These are phyloP conservation scores for Hypotaenidia okinawae DNA, from an alignment of 2,797 vertebrate species.

Conservation along the genomic window DNA sequence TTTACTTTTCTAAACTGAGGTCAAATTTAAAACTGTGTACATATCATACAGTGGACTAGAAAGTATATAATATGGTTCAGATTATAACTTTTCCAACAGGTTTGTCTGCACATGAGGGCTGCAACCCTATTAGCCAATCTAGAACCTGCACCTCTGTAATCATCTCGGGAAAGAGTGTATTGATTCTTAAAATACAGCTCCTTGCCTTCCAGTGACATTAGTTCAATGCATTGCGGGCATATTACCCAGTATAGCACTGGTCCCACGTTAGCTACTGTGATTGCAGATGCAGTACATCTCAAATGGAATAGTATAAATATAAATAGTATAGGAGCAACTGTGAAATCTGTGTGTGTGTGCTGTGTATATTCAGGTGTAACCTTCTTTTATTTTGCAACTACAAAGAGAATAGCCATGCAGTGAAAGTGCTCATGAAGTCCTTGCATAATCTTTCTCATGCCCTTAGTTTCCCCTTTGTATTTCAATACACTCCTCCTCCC, in stretches of 20 bases:
- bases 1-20: not conserved
- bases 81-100: not conserved
- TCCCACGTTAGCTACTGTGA: not conserved
- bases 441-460: conserved; percentile 55
- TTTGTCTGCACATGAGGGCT: not conserved
- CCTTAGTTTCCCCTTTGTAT: conserved; percentile 25
- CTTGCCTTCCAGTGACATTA: not conserved
- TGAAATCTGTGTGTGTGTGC: not conserved
- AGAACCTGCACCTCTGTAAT: not conserved
- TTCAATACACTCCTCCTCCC: conserved; percentile 21
- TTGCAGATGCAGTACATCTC: not conserved
- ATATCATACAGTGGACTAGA: not conserved
- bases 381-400: not conserved
- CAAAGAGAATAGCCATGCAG: not conserved
- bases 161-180: not conserved
- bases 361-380: not conserved
- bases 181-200: not conserved
- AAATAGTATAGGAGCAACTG: not conserved
- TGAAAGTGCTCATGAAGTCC: not conserved
- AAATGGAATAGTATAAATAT: not conserved
- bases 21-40: not conserved
- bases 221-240: not conserved
- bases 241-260: not conserved
- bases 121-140: not conserved
- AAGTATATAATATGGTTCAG: not conserved